Percentiles rank a stretch among this genome's conserved stretches.
Conservation (phyloP, 2,113 vertebrate genomes). For the Aplodontia rufa region DNA sequence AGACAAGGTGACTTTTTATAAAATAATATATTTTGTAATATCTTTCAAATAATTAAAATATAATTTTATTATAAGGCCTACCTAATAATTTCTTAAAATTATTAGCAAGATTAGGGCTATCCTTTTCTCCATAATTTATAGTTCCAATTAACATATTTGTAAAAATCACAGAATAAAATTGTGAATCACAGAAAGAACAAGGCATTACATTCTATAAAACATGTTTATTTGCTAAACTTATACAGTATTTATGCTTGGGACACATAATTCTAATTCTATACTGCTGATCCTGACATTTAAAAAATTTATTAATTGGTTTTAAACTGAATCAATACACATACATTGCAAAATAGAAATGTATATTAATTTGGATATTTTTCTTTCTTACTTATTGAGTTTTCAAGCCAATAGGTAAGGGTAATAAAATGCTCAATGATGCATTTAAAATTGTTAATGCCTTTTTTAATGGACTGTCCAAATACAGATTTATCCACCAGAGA, state of each 20-base stretch:
- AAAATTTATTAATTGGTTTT: constrained; percentile 58
- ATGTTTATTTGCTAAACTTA: constrained; percentile 47
- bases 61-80: neutral
- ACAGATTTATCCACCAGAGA: constrained; percentile 67
- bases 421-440: constrained; percentile 68
- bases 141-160: constrained; percentile 16
- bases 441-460: constrained; percentile 74
- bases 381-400: constrained; percentile 70
- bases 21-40: neutral
- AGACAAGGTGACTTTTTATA: neutral
- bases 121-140: neutral
- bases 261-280: constrained; percentile 27
- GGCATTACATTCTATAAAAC: neutral
- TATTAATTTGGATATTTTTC: constrained; percentile 70
- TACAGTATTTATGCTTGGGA: constrained; percentile 23
- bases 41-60: constrained; percentile 4
- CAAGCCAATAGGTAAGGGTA: constrained; percentile 55
- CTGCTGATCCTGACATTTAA: constrained; percentile 48
- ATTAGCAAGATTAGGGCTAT: neutral
- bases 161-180: constrained; percentile 20
- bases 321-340: constrained; percentile 58
- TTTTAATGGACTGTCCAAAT: constrained; percentile 74
- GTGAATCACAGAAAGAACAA: constrained; percentile 25
- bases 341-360: constrained; percentile 54
- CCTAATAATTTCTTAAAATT: constrained; percentile 11